Percentiles rank a stretch among this genome's conserved stretches.
These are phyloP conservation scores for Bergia sp. DNA, from an alignment of 92 coral and sea anemone genomes.

Conservation along the genomic window DNA sequence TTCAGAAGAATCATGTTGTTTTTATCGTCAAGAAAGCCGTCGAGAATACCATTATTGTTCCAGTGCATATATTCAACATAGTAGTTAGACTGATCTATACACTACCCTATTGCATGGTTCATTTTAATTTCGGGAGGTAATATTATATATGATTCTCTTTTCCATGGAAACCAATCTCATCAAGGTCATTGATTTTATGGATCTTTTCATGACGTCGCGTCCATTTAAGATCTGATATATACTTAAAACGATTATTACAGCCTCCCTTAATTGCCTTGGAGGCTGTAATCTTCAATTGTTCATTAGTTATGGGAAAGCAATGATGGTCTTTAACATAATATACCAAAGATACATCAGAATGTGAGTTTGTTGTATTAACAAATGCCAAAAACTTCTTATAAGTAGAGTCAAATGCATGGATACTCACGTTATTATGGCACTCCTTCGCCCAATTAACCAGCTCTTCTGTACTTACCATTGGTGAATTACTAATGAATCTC, in stretches of 20 bases:
- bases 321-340: slow-evolving; percentile 59
- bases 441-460: slow-evolving; percentile 52
- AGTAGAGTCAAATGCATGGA: slow-evolving; percentile 54
- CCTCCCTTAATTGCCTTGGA: slow-evolving; percentile 59
- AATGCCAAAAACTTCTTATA: slow-evolving; percentile 51
- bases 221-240: slow-evolving; percentile 61
- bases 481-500: neutral
- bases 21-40: slow-evolving; percentile 52
- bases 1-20: slow-evolving; percentile 55
- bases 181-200: neutral
- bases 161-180: neutral
- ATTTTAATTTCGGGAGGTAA: slow-evolving; percentile 39
- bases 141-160: slow-evolving; percentile 44
- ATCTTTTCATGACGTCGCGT: slow-evolving; percentile 47
- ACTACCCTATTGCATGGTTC: slow-evolving; percentile 28
- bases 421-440: slow-evolving; percentile 37
- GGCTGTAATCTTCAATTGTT: slow-evolving; percentile 43
- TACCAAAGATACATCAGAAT: slow-evolving; percentile 17
- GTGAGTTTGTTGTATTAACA: neutral
- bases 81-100: neutral
- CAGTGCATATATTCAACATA: slow-evolving; percentile 56
- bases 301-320: slow-evolving; percentile 39
- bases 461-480: slow-evolving; percentile 55
- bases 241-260: slow-evolving; percentile 31
- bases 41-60: slow-evolving; percentile 49